Evolutionary conservation across 2,797 vertebrate species (phyloP).

Genomic region (Cynodonichthys magdalenae): DNA sequence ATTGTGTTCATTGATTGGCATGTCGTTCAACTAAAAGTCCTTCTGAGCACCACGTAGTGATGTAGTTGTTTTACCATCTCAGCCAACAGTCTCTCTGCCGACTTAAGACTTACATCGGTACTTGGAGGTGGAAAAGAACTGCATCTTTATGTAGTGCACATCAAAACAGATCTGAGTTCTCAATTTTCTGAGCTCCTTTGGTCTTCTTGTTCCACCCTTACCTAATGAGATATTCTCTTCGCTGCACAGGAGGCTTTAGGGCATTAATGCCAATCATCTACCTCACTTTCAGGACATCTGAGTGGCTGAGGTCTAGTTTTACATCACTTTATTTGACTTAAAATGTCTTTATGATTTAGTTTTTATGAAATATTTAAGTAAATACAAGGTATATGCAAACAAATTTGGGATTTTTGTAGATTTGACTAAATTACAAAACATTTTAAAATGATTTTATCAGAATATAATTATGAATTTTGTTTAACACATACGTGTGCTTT

Average conservation of each 20-base stretch:
- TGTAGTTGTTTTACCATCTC: conserved; percentile 42
- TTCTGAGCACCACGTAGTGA: conserved; percentile 48
- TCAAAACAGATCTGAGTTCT: conserved; percentile 30
- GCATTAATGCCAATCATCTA: neutral
- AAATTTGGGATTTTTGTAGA: neutral
- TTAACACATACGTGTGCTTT: neutral
- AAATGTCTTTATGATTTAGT: too few species aligned
- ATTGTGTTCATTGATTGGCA: conserved; percentile 70
- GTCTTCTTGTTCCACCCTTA: conserved; percentile 25
- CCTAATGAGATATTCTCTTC: conserved; percentile 20
- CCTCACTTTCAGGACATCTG: too few species aligned
- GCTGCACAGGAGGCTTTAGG: conserved; percentile 24
- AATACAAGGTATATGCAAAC: neutral
- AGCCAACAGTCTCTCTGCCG: conserved; percentile 18
- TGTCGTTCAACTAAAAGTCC: conserved; percentile 52
- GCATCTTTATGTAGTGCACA: conserved; percentile 28
- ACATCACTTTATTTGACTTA: too few species aligned
- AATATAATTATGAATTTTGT: neutral
- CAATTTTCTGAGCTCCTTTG: conserved; percentile 11
- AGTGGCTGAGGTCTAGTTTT: too few species aligned
- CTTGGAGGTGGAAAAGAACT: conserved; percentile 13
- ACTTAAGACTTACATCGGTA: conserved; percentile 26
- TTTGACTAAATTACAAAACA: neutral
- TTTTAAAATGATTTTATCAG: neutral
- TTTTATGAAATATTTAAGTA: neutral